A percentile compares a stretch with the other conserved stretches of the same genome.
Conservation (phyloP, 2,113 vertebrate genomes). For the Thalassarche chlororhynchos region DNA sequence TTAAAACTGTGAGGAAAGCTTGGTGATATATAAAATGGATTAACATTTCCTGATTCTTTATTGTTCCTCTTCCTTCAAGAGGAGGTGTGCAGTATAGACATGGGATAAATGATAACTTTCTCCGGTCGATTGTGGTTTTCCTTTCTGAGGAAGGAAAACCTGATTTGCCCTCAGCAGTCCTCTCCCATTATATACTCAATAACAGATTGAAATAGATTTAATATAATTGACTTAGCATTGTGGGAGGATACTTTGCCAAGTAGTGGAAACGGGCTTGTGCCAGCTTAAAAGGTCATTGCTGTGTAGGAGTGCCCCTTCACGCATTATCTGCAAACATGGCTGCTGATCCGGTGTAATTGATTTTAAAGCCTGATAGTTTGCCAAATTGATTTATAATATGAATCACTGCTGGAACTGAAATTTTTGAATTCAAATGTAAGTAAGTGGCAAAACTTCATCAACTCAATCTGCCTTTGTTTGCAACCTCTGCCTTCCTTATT, state of each 20-base stretch:
- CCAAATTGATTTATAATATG: conserved; percentile 62
- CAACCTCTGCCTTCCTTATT: background rate
- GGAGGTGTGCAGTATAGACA: background rate
- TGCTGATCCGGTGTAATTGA: conserved; percentile 67
- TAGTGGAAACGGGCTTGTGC: conserved; percentile 32
- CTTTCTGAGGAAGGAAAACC: background rate
- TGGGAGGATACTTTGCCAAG: conserved; percentile 23
- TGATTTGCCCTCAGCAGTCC: background rate
- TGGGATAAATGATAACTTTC: background rate
- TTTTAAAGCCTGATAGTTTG: conserved; percentile 65
- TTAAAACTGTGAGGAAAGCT: background rate
- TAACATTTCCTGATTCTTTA: background rate
- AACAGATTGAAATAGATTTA: conserved; percentile 39
- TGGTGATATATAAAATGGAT: background rate
- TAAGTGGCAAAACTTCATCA: conserved; percentile 24
- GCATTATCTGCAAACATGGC: conserved; percentile 27
- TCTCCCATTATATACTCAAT: background rate
- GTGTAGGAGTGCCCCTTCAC: background rate
- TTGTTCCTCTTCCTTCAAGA: background rate
- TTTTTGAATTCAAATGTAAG: conserved; percentile 26
- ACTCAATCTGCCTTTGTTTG: background rate
- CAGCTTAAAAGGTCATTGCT: conserved; percentile 61
- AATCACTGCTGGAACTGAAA: conserved; percentile 44
- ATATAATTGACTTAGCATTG: conserved; percentile 42
- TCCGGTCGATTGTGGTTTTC: background rate